Evolutionary conservation across 1,140 invertebrate genomes (phyloP).

Genomic region (Apis cerana): DNA sequence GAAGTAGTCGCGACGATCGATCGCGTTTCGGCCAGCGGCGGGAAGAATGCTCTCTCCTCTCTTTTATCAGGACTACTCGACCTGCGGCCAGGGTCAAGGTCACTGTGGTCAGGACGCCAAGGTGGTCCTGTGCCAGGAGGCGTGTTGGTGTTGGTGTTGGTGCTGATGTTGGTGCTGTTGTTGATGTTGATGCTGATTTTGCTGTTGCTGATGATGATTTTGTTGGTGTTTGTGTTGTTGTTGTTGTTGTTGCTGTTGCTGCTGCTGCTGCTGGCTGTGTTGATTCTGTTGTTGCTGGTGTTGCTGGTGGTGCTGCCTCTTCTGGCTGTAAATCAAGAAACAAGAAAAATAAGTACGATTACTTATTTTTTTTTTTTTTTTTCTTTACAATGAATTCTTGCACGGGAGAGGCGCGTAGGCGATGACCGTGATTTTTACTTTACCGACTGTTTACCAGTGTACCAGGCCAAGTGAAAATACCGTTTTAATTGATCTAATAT

Average conservation of each 20-base stretch:
- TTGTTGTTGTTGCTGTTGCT: slow-evolving; percentile 49
- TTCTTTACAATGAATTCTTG: not conserved
- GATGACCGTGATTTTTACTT: slow-evolving; percentile 2
- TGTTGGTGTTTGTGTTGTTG: slow-evolving; percentile 52
- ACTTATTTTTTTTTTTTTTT: not conserved
- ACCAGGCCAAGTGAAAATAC: not conserved
- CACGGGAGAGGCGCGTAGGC: not conserved
- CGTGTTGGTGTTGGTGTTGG: slow-evolving; percentile 61
- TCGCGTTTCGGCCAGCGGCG: not conserved
- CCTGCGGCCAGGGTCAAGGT: slow-evolving; percentile 50
- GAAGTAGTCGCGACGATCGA: not conserved
- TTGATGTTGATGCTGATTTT: slow-evolving; percentile 45
- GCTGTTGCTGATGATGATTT: slow-evolving; percentile 52
- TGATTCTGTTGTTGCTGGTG: slow-evolving; percentile 28
- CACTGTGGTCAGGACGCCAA: slow-evolving; percentile 76
- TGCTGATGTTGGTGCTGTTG: slow-evolving; percentile 50
- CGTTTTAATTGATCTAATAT: slow-evolving; percentile 8
- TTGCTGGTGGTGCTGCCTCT: slow-evolving; percentile 59
- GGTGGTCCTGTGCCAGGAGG: slow-evolving; percentile 78
- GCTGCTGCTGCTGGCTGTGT: slow-evolving; percentile 52
- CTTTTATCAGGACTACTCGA: slow-evolving; percentile 15
- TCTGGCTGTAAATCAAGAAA: slow-evolving; percentile 63
- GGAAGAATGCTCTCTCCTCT: slow-evolving; percentile 1
- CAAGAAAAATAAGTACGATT: slow-evolving; percentile 26
- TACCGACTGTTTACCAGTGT: not conserved